Evolutionary conservation across 1,140 invertebrate species (phyloP), one percentile per base, ranked within the genome.

Genomic region (Drosophila rufa): DNA sequence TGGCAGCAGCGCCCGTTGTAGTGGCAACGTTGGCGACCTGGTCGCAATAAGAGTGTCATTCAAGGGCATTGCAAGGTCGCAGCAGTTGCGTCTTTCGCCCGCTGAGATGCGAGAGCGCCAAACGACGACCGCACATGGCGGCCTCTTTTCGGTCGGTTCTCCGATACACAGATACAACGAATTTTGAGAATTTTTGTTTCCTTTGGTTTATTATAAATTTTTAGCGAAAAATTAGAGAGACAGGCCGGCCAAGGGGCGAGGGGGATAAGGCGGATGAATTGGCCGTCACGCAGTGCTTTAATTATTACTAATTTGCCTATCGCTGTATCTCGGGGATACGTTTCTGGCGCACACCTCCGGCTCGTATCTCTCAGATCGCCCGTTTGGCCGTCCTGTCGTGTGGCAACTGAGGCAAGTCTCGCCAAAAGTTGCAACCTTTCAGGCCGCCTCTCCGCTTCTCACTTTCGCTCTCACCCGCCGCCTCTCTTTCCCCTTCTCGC

Each of bases 61-160:
- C 91, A 92, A 92, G 91, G 91, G 91, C 91, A 92, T 92, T 92
- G 84, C 91, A 92, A 92, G 91, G 91, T 92, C 91, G 78, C 84
- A 92, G 82, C 76, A 79, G 75, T 85, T 86, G 82, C 79, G 79
- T 85, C 79, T 86, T 86, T 85, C 82, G 82, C 75, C 82, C 82
- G 55, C 46, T 55, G 78, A 67, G 81, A 65, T 73, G 78, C 73
- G 82, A 86, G 82, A 85, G 82, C 80, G 68, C 67, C 62, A 66
- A 62, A 36, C 62, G 53, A 40, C 53, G 53, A 56, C 53, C 53
- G 53, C 53, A 57, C 55, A 57, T 43, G 67, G 48, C 67, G 67
- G 70, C 46, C 70, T 74, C 68, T 74, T 74, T 71, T 60, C n/a
- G n/a, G 50, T 73, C 50, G 30, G 25, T 73, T 74, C 75, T 83